phyloP scores from a whole-genome alignment of 2,888 invertebrate genomes.

The Eumerus sabulonum region DNA sequence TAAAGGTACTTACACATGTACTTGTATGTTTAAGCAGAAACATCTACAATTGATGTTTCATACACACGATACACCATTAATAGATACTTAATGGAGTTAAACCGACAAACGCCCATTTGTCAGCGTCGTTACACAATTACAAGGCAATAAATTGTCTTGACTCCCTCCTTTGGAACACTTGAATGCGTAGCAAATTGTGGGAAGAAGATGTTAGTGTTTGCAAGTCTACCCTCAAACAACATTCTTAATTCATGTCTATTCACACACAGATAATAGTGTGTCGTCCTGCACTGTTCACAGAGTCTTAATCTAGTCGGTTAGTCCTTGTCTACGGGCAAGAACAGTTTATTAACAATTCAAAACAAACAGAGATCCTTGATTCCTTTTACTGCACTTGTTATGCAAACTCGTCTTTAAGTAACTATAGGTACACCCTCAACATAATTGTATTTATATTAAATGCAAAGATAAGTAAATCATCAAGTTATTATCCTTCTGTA shows the following conservation, averaged over 20 bases:
- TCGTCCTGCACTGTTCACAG: constrained; percentile 20
- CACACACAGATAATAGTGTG: constrained; percentile 48
- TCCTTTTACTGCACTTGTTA: constrained; percentile 57
- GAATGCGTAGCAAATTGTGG: constrained; percentile 62
- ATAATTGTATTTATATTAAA: too few species aligned
- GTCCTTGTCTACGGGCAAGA: constrained; percentile 41
- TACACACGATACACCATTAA: constrained; percentile 63
- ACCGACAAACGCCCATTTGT: constrained; percentile 70
- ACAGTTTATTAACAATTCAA: constrained; percentile 62
- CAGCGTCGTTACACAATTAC: constrained; percentile 70
- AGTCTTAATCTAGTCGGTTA: constrained; percentile 65
- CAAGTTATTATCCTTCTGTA: too few species aligned
- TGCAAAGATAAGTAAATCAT: too few species aligned
- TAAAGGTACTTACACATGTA: too few species aligned
- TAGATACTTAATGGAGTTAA: constrained; percentile 70
- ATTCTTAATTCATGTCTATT: constrained; percentile 67
- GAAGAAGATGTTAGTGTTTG: constrained; percentile 61
- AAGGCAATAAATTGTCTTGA: constrained; percentile 68
- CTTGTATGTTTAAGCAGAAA: not conserved
- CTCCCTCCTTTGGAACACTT: constrained; percentile 52
- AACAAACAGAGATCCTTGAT: constrained; percentile 37
- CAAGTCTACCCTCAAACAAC: constrained; percentile 39
- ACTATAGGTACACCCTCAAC: constrained; percentile 21
- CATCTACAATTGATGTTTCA: constrained; percentile 37
- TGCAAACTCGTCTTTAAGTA: constrained; percentile 62